A percentile compares a stretch with the other conserved stretches of the same genome.
phyloP scores from a whole-genome alignment of 2,888 invertebrate genomes.

The Lymantria dispar region DNA sequence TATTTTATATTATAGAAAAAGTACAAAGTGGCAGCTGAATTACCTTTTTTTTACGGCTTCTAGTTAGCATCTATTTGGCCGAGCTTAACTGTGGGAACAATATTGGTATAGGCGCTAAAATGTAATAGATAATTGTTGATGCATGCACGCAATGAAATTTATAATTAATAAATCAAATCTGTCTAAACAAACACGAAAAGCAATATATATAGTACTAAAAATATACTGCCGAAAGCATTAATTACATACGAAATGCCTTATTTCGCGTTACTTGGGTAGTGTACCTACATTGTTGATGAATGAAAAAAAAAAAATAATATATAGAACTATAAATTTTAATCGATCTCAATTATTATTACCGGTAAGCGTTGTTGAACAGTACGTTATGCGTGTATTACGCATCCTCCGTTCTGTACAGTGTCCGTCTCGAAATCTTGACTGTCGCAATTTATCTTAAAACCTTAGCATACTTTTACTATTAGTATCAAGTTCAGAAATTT shows the following conservation, averaged over 20 bases:
- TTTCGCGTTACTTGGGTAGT: constrained; percentile 75
- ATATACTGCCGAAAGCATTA: constrained; percentile 38
- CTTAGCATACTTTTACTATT: constrained; percentile 30
- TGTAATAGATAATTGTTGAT: constrained; percentile 38
- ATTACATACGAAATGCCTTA: constrained; percentile 74
- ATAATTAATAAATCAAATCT: constrained; percentile 43
- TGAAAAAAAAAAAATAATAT: constrained; percentile 64
- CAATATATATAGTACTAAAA: constrained; percentile 14
- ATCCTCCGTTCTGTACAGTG: constrained; percentile 46
- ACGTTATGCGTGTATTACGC: constrained; percentile 48
- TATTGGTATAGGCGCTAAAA: constrained; percentile 58
- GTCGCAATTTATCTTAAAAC: constrained; percentile 20
- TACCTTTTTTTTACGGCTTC: constrained; percentile 46
- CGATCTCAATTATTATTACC: constrained; percentile 73
- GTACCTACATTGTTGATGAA: constrained; percentile 72
- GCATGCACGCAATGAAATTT: constrained; percentile 54
- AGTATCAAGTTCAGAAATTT: background rate
- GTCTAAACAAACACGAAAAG: constrained; percentile 24
- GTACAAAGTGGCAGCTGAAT: constrained; percentile 73
- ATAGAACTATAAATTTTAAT: constrained; percentile 70
- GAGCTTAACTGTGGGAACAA: constrained; percentile 80
- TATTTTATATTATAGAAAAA: constrained; percentile 38
- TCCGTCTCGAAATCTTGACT: constrained; percentile 53
- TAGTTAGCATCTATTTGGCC: constrained; percentile 55
- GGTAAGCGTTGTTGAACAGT: constrained; percentile 68